phyloP scores from a whole-genome alignment of 2,888 invertebrate genomes.

The Cryptus armator region DNA sequence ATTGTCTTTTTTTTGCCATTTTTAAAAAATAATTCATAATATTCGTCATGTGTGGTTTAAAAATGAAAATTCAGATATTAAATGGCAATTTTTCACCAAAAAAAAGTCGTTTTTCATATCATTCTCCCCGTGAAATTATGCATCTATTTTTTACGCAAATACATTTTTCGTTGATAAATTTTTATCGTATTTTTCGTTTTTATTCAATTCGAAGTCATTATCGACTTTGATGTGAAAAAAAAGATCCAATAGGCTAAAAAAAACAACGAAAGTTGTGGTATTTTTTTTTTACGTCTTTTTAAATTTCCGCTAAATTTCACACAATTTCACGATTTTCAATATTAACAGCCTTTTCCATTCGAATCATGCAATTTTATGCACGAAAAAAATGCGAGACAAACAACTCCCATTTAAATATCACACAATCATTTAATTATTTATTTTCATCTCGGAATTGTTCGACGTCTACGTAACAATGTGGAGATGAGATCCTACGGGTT shows the following conservation, averaged over 20 bases:
- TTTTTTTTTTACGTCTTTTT: too few species aligned
- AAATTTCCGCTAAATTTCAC: too few species aligned
- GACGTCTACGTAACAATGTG: slow-evolving; percentile 3
- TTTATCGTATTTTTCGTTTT: too few species aligned
- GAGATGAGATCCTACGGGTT: neutral
- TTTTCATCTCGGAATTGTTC: neutral
- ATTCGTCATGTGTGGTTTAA: neutral
- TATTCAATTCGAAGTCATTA: too few species aligned
- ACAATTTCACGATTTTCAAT: neutral
- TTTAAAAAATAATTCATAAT: neutral
- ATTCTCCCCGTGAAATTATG: too few species aligned
- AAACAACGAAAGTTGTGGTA: too few species aligned
- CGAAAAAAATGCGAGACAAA: neutral
- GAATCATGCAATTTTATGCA: neutral
- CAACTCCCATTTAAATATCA: neutral
- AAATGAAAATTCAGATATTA: neutral
- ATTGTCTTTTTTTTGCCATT: neutral
- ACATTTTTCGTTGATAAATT: too few species aligned
- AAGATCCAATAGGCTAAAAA: too few species aligned
- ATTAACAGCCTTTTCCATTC: neutral
- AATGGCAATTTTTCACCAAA: too few species aligned
- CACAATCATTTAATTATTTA: slow-evolving; percentile 21
- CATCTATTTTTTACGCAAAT: too few species aligned
- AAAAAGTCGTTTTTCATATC: too few species aligned
- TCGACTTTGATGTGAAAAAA: too few species aligned